Base-by-base conservation (phyloP, 2,113 vertebrate species). In the Antennarius striatus region DNA sequence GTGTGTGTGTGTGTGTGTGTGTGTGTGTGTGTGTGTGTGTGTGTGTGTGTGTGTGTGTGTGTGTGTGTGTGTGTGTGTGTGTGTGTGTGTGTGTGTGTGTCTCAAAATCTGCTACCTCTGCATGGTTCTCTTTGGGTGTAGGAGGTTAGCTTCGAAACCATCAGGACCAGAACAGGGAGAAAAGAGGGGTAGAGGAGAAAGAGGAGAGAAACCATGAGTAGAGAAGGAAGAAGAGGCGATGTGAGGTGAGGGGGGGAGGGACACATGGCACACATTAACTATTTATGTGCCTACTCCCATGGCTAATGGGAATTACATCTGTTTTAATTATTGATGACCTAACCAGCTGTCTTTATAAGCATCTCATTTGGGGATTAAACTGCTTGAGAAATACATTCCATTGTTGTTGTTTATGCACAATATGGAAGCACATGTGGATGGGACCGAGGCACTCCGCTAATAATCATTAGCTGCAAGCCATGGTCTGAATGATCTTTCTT, bases 281-380 rank as follows among this genome's bases (percentile, higher is more conserved):
- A 92, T 93, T 93, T 83, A 92, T 88, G 75, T 48, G 83, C 59
- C 68, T 87, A 17, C 84, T 75, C 86, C 84, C 11, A 76, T 53
- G 69, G 89, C 86, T 91, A 91, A 92, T 89, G 88, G 89, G 88
- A 91, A 83, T 90, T 90, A 92, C 91, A 85, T 75, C 65, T 88
- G 85, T 91, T 92, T 93, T 90, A 93, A 93, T 93, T 92, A 94
- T 92, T 92, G 85, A 92, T 92, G 83, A 66, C 40, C 58, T 90
- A 92, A 92, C 87, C 86, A 77, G 73, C 82, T 88, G 86, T 90
- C 86, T 88, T 91, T 71, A 85, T 80, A 82, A 81, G 80, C 49
- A 57, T 64, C 62, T 78, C 73, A 78, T 64, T 67, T 71, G 75
- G 83, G 84, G 65, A 74, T 56, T 51, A 8, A 71, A 30, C 66